Conservation (phyloP, 2,113 vertebrate species). For the Pycnonotus jocosus region DNA sequence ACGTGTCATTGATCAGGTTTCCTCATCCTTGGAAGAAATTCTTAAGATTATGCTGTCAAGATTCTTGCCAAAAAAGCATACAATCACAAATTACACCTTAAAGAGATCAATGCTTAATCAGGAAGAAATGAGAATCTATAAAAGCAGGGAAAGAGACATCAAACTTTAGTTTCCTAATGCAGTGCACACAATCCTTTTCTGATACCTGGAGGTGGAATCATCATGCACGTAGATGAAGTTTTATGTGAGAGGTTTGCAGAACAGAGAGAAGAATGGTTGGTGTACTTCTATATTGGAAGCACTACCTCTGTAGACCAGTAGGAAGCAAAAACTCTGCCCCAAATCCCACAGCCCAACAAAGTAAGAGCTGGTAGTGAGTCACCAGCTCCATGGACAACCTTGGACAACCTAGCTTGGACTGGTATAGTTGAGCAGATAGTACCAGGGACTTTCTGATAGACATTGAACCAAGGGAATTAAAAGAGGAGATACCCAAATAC, state of each 20-base stretch:
- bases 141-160: background rate
- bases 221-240: background rate
- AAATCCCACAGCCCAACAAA: background rate
- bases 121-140: background rate
- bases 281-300: background rate
- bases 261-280: background rate
- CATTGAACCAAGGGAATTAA: background rate
- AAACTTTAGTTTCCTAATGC: background rate
- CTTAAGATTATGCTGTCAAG: background rate
- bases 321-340: background rate
- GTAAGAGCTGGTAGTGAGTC: background rate
- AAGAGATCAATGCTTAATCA: background rate
- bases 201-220: background rate
- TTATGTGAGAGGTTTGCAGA: background rate
- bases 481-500: background rate
- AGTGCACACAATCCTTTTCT: background rate
- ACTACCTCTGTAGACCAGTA: background rate
- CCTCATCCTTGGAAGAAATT: background rate
- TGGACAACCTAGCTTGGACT: background rate
- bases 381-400: background rate
- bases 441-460: background rate
- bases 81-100: background rate
- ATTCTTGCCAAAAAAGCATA: background rate
- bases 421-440: background rate
- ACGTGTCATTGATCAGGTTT: fast-evolving